Percentiles rank a stretch among this genome's conserved stretches.
phyloP scores from a whole-genome alignment of 2,888 invertebrate species.

The Atrina japonica region DNA sequence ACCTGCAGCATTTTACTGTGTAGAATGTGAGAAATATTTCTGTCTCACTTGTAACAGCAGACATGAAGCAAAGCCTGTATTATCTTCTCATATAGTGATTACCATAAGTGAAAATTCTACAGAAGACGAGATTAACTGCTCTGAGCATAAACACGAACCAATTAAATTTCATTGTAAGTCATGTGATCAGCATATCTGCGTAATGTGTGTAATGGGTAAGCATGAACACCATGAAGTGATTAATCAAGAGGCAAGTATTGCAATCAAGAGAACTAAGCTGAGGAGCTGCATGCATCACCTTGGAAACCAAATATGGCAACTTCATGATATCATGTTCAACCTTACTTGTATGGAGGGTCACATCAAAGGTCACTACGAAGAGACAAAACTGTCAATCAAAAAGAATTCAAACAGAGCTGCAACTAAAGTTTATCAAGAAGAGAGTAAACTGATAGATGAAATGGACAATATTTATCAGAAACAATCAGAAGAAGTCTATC shows the following conservation, averaged over 20 bases:
- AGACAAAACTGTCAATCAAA: conserved; percentile 42
- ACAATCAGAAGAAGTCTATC: conserved; percentile 35
- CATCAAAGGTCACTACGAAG: conserved; percentile 44
- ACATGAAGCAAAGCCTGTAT: conserved; percentile 35
- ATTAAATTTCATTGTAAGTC: conserved; percentile 44
- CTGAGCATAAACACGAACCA: conserved; percentile 39
- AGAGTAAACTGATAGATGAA: conserved; percentile 37
- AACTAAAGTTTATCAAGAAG: conserved; percentile 36
- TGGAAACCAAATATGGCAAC: conserved; percentile 41
- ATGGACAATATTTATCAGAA: conserved; percentile 38
- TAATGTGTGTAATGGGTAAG: conserved; percentile 44
- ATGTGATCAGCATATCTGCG: conserved; percentile 47
- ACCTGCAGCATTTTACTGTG: conserved; percentile 44
- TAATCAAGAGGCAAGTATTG: background rate
- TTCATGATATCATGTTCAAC: conserved; percentile 43
- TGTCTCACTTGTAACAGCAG: conserved; percentile 39
- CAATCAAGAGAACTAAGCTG: conserved; percentile 11
- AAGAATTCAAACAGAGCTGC: conserved; percentile 42
- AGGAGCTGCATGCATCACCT: conserved; percentile 33
- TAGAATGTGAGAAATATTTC: conserved; percentile 50
- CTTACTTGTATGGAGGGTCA: conserved; percentile 45
- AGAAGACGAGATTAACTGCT: conserved; percentile 30
- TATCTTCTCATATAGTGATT: conserved; percentile 43
- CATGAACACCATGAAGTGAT: conserved; percentile 44
- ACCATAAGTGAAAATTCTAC: background rate